Evolutionary conservation across 2,797 vertebrate species (phyloP).

Genomic region (Sus cebifrons): DNA sequence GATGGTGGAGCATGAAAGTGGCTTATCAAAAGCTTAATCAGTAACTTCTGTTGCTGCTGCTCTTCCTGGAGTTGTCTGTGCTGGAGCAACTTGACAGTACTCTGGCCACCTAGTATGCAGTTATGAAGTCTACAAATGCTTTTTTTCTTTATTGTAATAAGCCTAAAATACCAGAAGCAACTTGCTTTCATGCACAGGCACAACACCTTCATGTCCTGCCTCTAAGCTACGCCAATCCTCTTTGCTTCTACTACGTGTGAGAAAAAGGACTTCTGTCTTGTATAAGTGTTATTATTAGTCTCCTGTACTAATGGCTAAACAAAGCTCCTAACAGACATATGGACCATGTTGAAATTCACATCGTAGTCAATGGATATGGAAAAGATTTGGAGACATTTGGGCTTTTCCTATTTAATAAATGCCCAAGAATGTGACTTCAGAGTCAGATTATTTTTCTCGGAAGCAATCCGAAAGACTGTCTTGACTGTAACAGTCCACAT

Average conservation of each 20-base stretch:
- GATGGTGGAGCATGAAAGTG: not conserved
- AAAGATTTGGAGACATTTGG: not conserved
- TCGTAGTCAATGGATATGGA: not conserved
- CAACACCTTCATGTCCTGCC: not conserved
- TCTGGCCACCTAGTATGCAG: not conserved
- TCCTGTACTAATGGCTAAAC: not conserved
- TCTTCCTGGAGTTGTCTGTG: not conserved
- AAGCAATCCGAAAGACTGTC: conserved; percentile 10
- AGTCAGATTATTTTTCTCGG: conserved; percentile 37
- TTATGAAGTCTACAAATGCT: not conserved
- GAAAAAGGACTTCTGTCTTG: not conserved
- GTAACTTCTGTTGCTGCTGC: not conserved
- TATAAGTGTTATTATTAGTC: not conserved
- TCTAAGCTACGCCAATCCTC: not conserved
- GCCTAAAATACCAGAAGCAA: conserved; percentile 43
- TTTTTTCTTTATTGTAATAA: not conserved
- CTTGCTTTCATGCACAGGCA: not conserved
- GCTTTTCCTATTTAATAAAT: conserved; percentile 53
- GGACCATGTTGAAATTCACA: conserved; percentile 29
- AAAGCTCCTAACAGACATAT: conserved; percentile 53
- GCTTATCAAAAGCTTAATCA: conserved; percentile 48
- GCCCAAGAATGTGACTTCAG: conserved; percentile 34
- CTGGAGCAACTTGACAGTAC: not conserved
- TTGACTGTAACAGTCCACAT: conserved; percentile 20
- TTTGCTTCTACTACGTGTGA: not conserved